phyloP scores from a whole-genome alignment of 2,113 vertebrate genomes.

The Mesitornis unicolor region DNA sequence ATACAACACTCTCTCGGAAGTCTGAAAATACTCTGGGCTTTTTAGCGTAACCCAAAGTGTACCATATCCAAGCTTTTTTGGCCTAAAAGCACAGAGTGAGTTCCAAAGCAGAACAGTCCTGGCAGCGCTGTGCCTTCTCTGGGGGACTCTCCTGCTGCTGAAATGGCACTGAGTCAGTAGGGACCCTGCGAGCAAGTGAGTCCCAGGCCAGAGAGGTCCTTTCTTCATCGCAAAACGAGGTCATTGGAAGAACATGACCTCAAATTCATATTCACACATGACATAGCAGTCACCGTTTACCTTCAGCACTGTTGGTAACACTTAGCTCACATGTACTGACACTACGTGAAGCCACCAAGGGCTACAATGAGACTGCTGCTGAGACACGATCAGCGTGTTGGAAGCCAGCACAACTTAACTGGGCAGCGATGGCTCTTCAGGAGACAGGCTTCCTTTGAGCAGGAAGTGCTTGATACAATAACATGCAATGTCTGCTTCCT shows the following conservation, averaged over 20 bases:
- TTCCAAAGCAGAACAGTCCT: background rate
- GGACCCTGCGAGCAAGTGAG: rapidly evolving
- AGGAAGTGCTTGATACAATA: background rate
- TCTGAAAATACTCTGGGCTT: background rate
- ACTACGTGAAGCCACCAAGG: rapidly evolving
- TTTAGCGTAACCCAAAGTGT: background rate
- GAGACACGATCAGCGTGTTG: rapidly evolving
- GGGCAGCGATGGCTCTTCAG: rapidly evolving
- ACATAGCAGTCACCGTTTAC: rapidly evolving
- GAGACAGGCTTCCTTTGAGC: background rate
- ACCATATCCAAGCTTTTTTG: background rate
- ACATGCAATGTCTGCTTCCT: background rate
- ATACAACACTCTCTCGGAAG: background rate
- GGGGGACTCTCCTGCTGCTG: rapidly evolving
- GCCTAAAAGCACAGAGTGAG: background rate
- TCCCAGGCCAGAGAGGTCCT: background rate
- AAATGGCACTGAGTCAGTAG: rapidly evolving
- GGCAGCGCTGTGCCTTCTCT: rapidly evolving
- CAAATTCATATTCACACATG: rapidly evolving
- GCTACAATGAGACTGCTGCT: rapidly evolving
- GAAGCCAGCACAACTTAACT: rapidly evolving
- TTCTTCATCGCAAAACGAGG: background rate
- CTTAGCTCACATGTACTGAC: rapidly evolving
- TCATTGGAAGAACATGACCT: rapidly evolving
- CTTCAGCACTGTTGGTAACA: rapidly evolving